Evolutionary conservation across 2,888 invertebrate species (phyloP).

Genomic region (Lasioglossum pauxillum): DNA sequence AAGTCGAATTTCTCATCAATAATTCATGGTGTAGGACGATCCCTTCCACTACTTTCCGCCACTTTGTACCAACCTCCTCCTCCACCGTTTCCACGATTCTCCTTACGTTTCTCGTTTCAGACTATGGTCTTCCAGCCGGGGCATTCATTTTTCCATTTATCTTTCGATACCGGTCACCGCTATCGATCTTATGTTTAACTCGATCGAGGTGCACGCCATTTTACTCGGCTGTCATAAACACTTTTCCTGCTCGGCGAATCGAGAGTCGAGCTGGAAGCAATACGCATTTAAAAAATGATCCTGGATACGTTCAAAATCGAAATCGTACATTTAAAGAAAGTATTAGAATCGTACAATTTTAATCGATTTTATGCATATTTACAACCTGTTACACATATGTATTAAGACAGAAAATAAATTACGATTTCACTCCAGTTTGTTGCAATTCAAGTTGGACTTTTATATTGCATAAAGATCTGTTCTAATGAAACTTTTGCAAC

Average conservation of each 20-base stretch:
- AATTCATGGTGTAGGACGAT: constrained; percentile 44
- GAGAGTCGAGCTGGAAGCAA: background rate
- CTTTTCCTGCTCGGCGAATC: background rate
- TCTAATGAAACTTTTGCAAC: no score
- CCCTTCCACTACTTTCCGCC: constrained; percentile 36
- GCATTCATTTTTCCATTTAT: constrained; percentile 53
- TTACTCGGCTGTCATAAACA: constrained; percentile 7
- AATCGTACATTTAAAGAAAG: background rate
- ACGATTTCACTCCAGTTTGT: background rate
- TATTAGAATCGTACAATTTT: background rate
- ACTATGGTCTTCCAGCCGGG: constrained; percentile 42
- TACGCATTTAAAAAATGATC: background rate
- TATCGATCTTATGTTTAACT: constrained; percentile 23
- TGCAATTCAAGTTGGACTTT: background rate
- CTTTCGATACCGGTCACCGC: constrained; percentile 14
- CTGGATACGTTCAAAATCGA: background rate
- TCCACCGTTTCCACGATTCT: background rate
- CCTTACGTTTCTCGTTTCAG: background rate
- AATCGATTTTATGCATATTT: background rate
- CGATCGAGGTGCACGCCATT: background rate
- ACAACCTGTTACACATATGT: background rate
- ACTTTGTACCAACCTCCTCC: constrained; percentile 39
- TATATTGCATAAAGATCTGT: background rate
- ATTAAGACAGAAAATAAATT: background rate
- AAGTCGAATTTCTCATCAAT: constrained; percentile 57